Conservation (phyloP, 2,888 invertebrate species). For the Danaus chrysippus region DNA sequence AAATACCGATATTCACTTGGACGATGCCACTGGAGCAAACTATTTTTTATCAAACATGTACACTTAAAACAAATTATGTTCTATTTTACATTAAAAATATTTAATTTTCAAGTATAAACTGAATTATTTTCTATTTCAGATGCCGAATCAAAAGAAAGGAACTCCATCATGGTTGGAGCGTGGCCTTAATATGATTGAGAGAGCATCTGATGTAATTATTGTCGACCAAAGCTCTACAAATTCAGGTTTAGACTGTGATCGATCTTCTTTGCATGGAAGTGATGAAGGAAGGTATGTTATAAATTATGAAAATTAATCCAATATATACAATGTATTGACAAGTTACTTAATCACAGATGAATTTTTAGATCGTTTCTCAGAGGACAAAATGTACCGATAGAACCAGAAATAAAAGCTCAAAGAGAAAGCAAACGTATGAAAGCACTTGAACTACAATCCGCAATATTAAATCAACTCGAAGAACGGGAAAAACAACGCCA, state of each 20-base stretch:
- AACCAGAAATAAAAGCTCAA: constrained; percentile 88
- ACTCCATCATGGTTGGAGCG: constrained; percentile 79
- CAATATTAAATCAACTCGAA: constrained; percentile 90
- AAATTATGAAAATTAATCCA: background rate
- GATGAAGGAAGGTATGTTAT: constrained; percentile 65
- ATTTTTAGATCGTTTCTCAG: constrained; percentile 83
- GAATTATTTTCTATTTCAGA: constrained; percentile 41
- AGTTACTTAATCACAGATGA: constrained; percentile 32
- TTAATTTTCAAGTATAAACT: too few relatives aligned
- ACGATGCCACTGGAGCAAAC: too few relatives aligned
- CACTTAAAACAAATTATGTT: too few relatives aligned
- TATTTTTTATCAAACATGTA: too few relatives aligned
- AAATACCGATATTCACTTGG: too few relatives aligned
- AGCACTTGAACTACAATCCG: constrained; percentile 92
- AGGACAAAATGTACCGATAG: constrained; percentile 92
- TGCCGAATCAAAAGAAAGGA: constrained; percentile 73
- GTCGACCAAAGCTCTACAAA: constrained; percentile 77
- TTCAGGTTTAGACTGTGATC: constrained; percentile 67
- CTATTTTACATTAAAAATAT: too few relatives aligned
- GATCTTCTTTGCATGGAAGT: constrained; percentile 69
- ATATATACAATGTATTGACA: background rate
- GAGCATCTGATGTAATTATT: constrained; percentile 75
- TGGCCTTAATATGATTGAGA: constrained; percentile 76
- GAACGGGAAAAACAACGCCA: constrained; percentile 87
- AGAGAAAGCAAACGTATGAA: constrained; percentile 89